Evolutionary conservation across 2,113 vertebrate genomes (phyloP).

Genomic region (Epinephelus fuscoguttatus): DNA sequence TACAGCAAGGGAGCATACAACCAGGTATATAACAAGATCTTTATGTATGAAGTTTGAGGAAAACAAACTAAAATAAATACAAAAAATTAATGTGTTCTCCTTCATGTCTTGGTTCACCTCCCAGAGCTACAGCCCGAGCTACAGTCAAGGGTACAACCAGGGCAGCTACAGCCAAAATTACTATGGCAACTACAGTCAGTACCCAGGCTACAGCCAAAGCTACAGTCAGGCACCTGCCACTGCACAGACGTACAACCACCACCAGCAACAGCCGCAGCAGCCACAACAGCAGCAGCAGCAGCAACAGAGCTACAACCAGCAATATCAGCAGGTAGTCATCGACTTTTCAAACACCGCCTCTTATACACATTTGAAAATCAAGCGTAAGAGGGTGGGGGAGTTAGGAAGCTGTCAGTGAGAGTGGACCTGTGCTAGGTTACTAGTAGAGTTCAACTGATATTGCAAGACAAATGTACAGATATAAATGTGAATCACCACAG

Average conservation of each 20-base stretch:
- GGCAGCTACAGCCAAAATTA: slow-evolving; percentile 88
- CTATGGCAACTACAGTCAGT: slow-evolving; percentile 89
- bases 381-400: too few species aligned
- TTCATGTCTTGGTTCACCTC: background rate
- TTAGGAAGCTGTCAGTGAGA: background rate
- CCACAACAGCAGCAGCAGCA: slow-evolving; percentile 73
- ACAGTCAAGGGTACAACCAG: slow-evolving; percentile 86
- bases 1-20: slow-evolving; percentile 83
- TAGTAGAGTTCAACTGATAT: too few species aligned
- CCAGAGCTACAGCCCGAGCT: slow-evolving; percentile 79
- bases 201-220: slow-evolving; percentile 88
- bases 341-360: background rate
- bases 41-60: too few species aligned
- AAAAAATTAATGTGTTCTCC: background rate
- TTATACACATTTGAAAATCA: background rate
- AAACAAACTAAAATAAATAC: accelerated
- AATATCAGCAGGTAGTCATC: slow-evolving; percentile 88
- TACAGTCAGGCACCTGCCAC: slow-evolving; percentile 87
- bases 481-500: too few species aligned
- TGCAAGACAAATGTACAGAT: too few species aligned
- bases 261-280: slow-evolving; percentile 78
- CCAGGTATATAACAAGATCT: slow-evolving; percentile 52
- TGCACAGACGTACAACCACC: slow-evolving; percentile 87
- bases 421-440: background rate
- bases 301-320: slow-evolving; percentile 90